A percentile compares a stretch with the other conserved stretches of the same genome.
phyloP scores from a whole-genome alignment of 2,888 invertebrate species.

The Napeogenes sylphis region DNA sequence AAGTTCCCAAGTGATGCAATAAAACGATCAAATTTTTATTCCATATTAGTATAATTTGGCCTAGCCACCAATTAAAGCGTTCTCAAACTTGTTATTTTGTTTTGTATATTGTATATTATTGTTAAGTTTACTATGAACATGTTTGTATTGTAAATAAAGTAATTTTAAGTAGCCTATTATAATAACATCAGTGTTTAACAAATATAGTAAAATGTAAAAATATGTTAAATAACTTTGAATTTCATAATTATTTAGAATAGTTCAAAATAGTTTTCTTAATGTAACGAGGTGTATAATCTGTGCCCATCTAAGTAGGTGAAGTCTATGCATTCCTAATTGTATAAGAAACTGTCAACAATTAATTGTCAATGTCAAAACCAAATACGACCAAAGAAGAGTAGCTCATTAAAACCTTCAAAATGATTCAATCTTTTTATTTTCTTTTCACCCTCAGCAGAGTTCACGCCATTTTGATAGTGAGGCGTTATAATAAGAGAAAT shows the following conservation, averaged over 20 bases:
- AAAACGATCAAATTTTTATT: constrained; percentile 8
- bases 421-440: constrained; percentile 42
- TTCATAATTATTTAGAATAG: constrained; percentile 49
- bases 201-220: constrained; percentile 56
- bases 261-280: constrained; percentile 64
- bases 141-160: constrained; percentile 73
- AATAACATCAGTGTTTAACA: constrained; percentile 45
- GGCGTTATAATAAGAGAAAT: constrained; percentile 23
- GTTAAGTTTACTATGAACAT: constrained; percentile 71
- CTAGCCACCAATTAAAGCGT: constrained; percentile 37
- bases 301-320: constrained; percentile 56
- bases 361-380: constrained; percentile 73
- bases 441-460: background rate
- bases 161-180: constrained; percentile 58
- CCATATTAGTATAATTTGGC: constrained; percentile 39
- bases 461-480: background rate
- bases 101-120: constrained; percentile 66
- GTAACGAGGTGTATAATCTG: constrained; percentile 42
- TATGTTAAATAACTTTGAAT: constrained; percentile 42
- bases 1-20: background rate
- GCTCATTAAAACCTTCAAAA: constrained; percentile 71
- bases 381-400: constrained; percentile 82
- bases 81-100: constrained; percentile 60
- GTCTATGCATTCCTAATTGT: constrained; percentile 55
- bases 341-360: constrained; percentile 39